A percentile compares a stretch with the other conserved stretches of the same genome.
These are phyloP conservation scores for Thereva nobilitata DNA, from an alignment of 2,888 invertebrate genomes.

Conservation along the genomic window DNA sequence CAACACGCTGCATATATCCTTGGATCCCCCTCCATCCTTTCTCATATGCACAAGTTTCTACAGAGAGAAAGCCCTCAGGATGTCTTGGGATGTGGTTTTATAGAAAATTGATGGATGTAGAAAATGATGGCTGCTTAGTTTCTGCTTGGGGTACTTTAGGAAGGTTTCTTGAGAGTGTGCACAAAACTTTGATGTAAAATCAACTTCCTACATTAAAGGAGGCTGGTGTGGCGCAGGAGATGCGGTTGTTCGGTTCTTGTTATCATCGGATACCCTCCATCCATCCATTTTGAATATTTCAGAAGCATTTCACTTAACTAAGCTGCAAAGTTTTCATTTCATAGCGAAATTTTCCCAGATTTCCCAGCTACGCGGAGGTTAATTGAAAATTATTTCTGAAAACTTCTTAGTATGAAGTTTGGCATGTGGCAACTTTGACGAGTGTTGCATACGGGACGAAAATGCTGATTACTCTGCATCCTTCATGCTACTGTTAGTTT, in stretches of 20 bases:
- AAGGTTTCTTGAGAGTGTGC: constrained; percentile 37
- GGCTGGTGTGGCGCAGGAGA: constrained; percentile 17
- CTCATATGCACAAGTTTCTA: constrained; percentile 8
- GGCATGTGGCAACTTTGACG: too few relatives aligned
- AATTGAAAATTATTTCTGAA: constrained; percentile 30
- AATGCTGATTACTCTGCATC: too few relatives aligned
- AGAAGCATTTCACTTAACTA: constrained; percentile 35
- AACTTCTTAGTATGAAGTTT: constrained; percentile 3
- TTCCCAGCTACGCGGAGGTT: constrained; percentile 21
- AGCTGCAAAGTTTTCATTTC: constrained; percentile 36
- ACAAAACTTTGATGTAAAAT: constrained; percentile 40
- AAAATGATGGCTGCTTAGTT: constrained; percentile 41
- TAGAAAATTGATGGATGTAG: constrained; percentile 36
- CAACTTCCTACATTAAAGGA: constrained; percentile 37
- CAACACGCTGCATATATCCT: neutral
- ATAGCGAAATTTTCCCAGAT: constrained; percentile 24
- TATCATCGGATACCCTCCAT: neutral
- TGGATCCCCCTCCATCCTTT: neutral
- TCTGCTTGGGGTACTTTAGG: constrained; percentile 29
- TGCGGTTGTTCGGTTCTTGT: constrained; percentile 2
- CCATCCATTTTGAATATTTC: constrained; percentile 32
- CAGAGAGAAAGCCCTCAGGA: constrained; percentile 38
- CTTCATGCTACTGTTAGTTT: too few relatives aligned
- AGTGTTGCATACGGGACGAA: too few relatives aligned
- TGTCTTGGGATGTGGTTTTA: constrained; percentile 37